phyloP scores from a whole-genome alignment of 2,113 vertebrate genomes.

The Periophthalmus modestus region DNA sequence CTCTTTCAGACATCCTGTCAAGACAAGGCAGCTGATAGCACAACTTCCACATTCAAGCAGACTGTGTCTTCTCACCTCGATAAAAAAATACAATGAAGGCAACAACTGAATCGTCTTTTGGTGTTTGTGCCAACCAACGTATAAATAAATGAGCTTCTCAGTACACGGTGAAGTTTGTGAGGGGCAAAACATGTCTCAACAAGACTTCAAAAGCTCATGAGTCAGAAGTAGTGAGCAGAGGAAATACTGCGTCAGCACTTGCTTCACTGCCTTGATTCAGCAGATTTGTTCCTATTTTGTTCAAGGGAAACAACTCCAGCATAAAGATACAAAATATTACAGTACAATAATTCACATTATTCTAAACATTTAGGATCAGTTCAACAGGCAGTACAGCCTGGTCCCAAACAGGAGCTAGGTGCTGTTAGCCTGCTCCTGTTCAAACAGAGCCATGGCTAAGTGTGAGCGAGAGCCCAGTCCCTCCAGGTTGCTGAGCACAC shows the following conservation, averaged over 20 bases:
- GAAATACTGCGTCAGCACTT: background rate
- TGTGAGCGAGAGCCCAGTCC: slow-evolving; percentile 89
- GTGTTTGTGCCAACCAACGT: background rate
- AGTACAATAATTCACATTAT: slow-evolving; percentile 26
- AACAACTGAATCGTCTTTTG: slow-evolving; percentile 20
- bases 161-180: slow-evolving; percentile 1
- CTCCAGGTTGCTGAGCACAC: slow-evolving; percentile 92
- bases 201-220: slow-evolving; percentile 14
- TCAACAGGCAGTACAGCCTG: background rate
- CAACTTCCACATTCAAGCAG: slow-evolving; percentile 42
- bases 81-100: slow-evolving; percentile 31
- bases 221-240: background rate
- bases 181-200: slow-evolving; percentile 29
- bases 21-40: slow-evolving; percentile 57
- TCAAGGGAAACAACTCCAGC: background rate
- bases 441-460: slow-evolving; percentile 90
- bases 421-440: slow-evolving; percentile 96
- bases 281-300: background rate
- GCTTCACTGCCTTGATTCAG: background rate
- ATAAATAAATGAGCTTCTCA: slow-evolving; percentile 22
- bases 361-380: slow-evolving; percentile 5
- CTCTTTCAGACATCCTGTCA: slow-evolving; percentile 56
- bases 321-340: slow-evolving; percentile 7
- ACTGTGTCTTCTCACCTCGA: slow-evolving; percentile 26
- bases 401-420: slow-evolving; percentile 71